Evolutionary conservation across 1,140 invertebrate genomes (phyloP).

Genomic region (Pectinophora gossypiella): DNA sequence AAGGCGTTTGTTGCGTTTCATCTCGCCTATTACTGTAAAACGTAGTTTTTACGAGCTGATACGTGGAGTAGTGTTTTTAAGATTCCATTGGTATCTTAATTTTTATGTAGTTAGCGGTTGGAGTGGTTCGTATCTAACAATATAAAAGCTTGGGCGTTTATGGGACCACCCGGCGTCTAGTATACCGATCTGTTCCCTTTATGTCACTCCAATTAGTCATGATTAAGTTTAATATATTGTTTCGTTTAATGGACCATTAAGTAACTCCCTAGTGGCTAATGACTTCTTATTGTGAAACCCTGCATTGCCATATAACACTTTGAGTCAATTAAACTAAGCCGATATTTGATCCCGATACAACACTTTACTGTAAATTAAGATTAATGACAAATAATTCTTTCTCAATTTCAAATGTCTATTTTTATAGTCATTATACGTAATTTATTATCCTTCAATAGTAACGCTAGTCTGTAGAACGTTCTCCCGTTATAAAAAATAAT

Average conservation of each 20-base stretch:
- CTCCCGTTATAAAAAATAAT: too few species aligned
- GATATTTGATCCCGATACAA: slow-evolving; percentile 37
- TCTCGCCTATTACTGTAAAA: too few species aligned
- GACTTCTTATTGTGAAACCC: slow-evolving; percentile 57
- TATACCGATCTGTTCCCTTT: slow-evolving; percentile 33
- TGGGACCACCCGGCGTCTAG: slow-evolving; percentile 53
- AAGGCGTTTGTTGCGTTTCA: too few species aligned
- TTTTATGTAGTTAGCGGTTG: slow-evolving; percentile 46
- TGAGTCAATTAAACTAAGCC: slow-evolving; percentile 48
- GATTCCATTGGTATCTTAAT: slow-evolving; percentile 51
- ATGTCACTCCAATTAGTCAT: slow-evolving; percentile 66
- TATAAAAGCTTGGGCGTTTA: slow-evolving; percentile 38
- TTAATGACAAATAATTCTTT: too few species aligned
- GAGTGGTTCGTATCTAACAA: slow-evolving; percentile 39
- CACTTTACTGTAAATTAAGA: too few species aligned
- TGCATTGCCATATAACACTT: slow-evolving; percentile 60
- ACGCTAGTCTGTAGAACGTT: too few species aligned
- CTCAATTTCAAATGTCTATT: too few species aligned
- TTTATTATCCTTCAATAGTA: too few species aligned
- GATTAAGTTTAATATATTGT: slow-evolving; percentile 70
- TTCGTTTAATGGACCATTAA: slow-evolving; percentile 69
- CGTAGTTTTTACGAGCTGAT: slow-evolving; percentile 31
- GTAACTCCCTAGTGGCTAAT: slow-evolving; percentile 53
- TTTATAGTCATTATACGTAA: too few species aligned
- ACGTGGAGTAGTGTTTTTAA: slow-evolving; percentile 23